phyloP scores from a whole-genome alignment of 2,113 vertebrate genomes.

The Larimichthys crocea region DNA sequence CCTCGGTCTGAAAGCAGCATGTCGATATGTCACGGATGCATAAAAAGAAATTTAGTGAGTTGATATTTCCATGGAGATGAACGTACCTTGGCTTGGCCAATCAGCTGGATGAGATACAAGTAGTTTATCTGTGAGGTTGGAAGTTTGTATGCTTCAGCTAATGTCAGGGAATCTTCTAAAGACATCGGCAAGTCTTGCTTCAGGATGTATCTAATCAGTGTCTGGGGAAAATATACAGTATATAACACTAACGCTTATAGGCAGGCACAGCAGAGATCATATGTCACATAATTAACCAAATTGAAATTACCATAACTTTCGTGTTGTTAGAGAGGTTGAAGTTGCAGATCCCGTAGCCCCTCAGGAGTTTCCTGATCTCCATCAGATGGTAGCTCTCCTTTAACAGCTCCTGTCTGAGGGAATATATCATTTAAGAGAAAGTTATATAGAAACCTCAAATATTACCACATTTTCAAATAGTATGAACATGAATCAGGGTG shows the following conservation, averaged over 20 bases:
- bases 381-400: slow-evolving; percentile 93
- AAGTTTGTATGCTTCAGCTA: slow-evolving; percentile 88
- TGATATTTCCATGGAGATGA: not conserved
- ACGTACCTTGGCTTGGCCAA: slow-evolving; percentile 87
- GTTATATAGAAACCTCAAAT: not conserved
- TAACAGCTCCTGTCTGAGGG: slow-evolving; percentile 89
- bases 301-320: slow-evolving; percentile 87
- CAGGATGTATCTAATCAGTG: slow-evolving; percentile 90
- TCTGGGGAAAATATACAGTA: slow-evolving; percentile 77
- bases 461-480: not conserved
- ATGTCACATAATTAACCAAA: not conserved
- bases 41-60: not conserved
- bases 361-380: slow-evolving; percentile 95
- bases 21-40: not conserved
- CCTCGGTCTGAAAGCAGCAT: slow-evolving; percentile 84
- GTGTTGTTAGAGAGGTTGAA: slow-evolving; percentile 89
- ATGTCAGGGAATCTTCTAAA: slow-evolving; percentile 91
- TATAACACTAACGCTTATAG: not conserved
- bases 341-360: slow-evolving; percentile 93
- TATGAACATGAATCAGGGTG: too few species aligned
- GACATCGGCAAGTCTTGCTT: slow-evolving; percentile 89
- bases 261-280: not conserved
- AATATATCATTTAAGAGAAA: not conserved
- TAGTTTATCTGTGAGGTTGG: slow-evolving; percentile 87
- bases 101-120: slow-evolving; percentile 88